These are phyloP conservation scores for Ara ararauna DNA, from an alignment of 2,797 vertebrate species.

Conservation along the genomic window DNA sequence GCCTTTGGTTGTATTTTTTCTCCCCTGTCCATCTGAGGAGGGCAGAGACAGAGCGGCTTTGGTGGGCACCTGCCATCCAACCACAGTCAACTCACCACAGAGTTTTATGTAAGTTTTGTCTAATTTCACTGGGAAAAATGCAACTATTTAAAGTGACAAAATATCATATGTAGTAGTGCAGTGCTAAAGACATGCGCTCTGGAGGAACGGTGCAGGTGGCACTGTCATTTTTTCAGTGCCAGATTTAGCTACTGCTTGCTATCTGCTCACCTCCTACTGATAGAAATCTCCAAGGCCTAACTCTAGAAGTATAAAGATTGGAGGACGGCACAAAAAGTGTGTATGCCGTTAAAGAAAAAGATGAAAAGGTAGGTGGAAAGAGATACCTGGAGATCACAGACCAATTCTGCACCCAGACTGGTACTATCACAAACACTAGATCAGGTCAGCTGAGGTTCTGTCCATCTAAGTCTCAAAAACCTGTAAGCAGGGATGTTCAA, in stretches of 20 bases:
- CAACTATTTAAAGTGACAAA: conserved; percentile 32
- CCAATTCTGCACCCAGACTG: background rate
- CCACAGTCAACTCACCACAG: background rate
- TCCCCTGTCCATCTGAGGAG: background rate
- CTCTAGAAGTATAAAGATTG: background rate
- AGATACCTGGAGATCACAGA: background rate
- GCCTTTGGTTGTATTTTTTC: background rate
- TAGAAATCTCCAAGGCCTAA: background rate
- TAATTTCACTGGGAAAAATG: conserved; percentile 17
- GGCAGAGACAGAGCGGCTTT: background rate
- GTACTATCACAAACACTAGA: background rate
- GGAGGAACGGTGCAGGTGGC: conserved; percentile 19
- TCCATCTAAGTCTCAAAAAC: background rate
- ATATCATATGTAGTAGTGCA: background rate
- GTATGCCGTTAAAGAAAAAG: background rate
- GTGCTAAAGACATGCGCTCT: conserved; percentile 1
- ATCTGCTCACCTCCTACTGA: conserved; percentile 2
- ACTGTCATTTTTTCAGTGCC: background rate
- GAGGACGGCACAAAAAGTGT: background rate
- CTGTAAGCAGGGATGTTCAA: background rate
- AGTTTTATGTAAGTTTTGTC: background rate
- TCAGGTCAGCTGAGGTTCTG: background rate
- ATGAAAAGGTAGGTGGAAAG: background rate
- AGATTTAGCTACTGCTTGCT: conserved; percentile 31
- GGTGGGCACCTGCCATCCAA: background rate